Percentiles rank a stretch among this genome's conserved stretches.
phyloP scores from a whole-genome alignment of 1,140 invertebrate genomes.

The Chelonus insularis region DNA sequence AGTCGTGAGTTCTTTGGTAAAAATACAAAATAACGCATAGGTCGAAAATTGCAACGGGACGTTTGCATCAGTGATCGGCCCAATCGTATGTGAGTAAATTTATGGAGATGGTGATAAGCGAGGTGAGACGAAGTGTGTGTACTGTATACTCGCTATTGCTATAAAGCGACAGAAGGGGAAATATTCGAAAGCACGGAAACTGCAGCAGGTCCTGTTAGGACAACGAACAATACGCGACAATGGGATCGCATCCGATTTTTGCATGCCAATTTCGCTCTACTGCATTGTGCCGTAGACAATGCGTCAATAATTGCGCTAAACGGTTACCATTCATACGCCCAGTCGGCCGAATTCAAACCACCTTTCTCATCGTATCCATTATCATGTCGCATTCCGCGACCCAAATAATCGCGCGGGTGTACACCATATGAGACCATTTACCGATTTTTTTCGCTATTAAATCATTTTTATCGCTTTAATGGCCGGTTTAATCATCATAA shows the following conservation, averaged over 20 bases:
- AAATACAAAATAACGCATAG: not conserved
- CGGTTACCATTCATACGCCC: conserved; percentile 57
- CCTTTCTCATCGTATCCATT: conserved; percentile 54
- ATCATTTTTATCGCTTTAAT: no score
- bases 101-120: not conserved
- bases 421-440: no score
- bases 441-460: no score
- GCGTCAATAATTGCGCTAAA: conserved; percentile 60
- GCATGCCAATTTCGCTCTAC: conserved; percentile 56
- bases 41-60: conserved; percentile 19
- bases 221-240: conserved; percentile 55
- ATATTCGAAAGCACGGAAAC: conserved; percentile 30
- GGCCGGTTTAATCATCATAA: no score
- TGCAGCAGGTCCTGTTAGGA: conserved; percentile 25
- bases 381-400: conserved; percentile 43
- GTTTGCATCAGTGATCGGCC: conserved; percentile 29
- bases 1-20: not conserved
- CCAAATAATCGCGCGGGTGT: conserved; percentile 30
- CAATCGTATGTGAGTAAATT: conserved; percentile 20
- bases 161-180: not conserved
- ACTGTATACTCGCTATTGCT: not conserved
- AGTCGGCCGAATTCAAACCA: conserved; percentile 57
- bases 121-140: not conserved
- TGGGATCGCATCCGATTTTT: conserved; percentile 60
- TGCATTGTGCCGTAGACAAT: conserved; percentile 59